Conservation (phyloP, 1,140 invertebrate species). For the Zaprionus africanus region DNA sequence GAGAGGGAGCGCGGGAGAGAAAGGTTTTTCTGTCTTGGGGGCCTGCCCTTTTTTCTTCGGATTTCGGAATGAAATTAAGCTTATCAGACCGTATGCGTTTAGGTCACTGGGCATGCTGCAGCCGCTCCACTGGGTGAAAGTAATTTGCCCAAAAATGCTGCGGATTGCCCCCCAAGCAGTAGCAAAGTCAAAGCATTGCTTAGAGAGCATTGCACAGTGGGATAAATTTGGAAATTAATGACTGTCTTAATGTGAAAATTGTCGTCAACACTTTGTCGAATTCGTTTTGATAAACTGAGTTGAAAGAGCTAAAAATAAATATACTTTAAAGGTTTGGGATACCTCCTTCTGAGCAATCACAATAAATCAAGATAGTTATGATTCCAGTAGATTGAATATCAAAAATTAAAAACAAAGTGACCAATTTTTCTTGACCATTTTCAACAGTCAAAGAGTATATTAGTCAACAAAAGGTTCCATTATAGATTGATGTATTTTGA, state of each 20-base stretch:
- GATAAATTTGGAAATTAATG: background rate
- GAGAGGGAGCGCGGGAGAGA: background rate
- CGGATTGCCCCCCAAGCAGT: background rate
- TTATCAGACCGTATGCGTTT: constrained; percentile 79
- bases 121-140: constrained; percentile 47
- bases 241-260: background rate
- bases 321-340: no score
- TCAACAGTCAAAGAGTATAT: no score
- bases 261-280: no score
- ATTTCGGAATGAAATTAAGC: constrained; percentile 49
- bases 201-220: background rate
- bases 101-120: constrained; percentile 71
- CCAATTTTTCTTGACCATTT: no score
- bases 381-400: no score
- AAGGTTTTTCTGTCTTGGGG: constrained; percentile 16
- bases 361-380: no score
- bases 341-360: no score
- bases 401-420: no score
- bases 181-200: constrained; percentile 7
- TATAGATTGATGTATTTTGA: no score
- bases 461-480: no score
- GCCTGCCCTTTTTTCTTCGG: constrained; percentile 46
- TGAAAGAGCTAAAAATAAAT: no score
- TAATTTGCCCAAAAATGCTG: constrained; percentile 48
- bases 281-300: no score